Percentiles rank a stretch among this genome's conserved stretches.
Evolutionary conservation across 2,888 invertebrate genomes (phyloP).

Genomic region (Monochamus alternatus): DNA sequence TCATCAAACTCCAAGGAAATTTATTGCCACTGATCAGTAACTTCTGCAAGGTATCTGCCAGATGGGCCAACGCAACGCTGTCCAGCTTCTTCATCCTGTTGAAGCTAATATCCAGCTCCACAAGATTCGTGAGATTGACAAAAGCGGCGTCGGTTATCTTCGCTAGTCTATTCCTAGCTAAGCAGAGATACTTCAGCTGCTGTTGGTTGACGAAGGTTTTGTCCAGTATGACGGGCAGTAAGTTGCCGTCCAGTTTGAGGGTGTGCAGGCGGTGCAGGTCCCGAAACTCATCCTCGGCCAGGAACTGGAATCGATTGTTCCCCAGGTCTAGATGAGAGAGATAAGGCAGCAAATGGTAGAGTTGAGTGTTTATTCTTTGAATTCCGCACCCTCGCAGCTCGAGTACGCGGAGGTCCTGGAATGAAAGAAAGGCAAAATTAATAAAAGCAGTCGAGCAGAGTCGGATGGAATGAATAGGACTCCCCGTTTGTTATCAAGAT

Average conservation of each 20-base stretch:
- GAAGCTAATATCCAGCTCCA: constrained; percentile 82
- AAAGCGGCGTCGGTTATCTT: constrained; percentile 84
- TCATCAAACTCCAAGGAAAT: constrained; percentile 74
- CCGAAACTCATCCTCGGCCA: constrained; percentile 81
- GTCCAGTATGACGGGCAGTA: constrained; percentile 83
- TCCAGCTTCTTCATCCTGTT: constrained; percentile 83
- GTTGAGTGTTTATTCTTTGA: constrained; percentile 83
- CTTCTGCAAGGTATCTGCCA: constrained; percentile 76
- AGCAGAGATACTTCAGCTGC: constrained; percentile 70
- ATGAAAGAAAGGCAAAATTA: constrained; percentile 56
- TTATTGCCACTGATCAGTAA: constrained; percentile 85
- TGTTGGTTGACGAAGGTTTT: constrained; percentile 77
- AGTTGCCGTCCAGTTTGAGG: constrained; percentile 83
- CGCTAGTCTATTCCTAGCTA: constrained; percentile 83
- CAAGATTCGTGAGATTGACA: constrained; percentile 79
- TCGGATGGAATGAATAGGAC: constrained; percentile 4
- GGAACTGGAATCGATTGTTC: constrained; percentile 83
- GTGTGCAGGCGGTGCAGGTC: constrained; percentile 79
- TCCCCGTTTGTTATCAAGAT: constrained; percentile 3
- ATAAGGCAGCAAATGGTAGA: constrained; percentile 83
- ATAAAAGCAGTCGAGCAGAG: constrained; percentile 17
- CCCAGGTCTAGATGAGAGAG: constrained; percentile 84
- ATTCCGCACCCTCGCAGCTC: constrained; percentile 83
- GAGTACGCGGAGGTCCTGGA: constrained; percentile 80
- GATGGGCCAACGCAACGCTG: constrained; percentile 75